Evolutionary conservation across 2,797 vertebrate species (phyloP).

Genomic region (Odontamblyopus rebecca): DNA sequence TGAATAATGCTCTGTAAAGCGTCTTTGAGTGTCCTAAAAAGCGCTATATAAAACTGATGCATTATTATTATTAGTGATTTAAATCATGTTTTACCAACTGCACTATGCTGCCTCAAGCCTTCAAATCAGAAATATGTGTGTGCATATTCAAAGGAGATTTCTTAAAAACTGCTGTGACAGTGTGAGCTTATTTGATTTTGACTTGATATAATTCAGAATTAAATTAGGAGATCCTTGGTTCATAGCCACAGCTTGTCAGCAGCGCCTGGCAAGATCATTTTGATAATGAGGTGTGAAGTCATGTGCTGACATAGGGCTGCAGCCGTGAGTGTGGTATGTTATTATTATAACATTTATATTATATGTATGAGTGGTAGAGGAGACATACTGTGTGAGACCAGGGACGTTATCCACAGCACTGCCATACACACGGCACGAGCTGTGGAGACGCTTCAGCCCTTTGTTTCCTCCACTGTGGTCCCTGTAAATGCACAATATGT

Average conservation of each 20-base stretch:
- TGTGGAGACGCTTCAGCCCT: slow-evolving; percentile 79
- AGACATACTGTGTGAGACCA: slow-evolving; percentile 93
- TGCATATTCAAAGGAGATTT: background rate
- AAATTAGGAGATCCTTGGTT: background rate
- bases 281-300: slow-evolving; percentile 42
- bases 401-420: slow-evolving; percentile 90
- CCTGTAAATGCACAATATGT: slow-evolving; percentile 68
- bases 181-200: background rate
- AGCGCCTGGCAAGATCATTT: slow-evolving; percentile 1
- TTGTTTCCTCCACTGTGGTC: slow-evolving; percentile 96
- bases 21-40: no score
- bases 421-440: slow-evolving; percentile 89
- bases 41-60: no score
- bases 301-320: slow-evolving; percentile 32
- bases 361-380: background rate
- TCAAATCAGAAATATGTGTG: background rate
- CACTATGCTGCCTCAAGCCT: background rate
- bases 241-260: background rate
- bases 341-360: background rate
- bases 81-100: background rate
- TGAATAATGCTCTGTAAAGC: no score
- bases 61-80: no score
- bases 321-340: slow-evolving; percentile 13
- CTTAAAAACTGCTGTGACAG: background rate
- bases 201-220: slow-evolving; percentile 3